These are phyloP conservation scores for Lochmaea crataegi DNA, from an alignment of 2,888 invertebrate genomes.

Conservation along the genomic window DNA sequence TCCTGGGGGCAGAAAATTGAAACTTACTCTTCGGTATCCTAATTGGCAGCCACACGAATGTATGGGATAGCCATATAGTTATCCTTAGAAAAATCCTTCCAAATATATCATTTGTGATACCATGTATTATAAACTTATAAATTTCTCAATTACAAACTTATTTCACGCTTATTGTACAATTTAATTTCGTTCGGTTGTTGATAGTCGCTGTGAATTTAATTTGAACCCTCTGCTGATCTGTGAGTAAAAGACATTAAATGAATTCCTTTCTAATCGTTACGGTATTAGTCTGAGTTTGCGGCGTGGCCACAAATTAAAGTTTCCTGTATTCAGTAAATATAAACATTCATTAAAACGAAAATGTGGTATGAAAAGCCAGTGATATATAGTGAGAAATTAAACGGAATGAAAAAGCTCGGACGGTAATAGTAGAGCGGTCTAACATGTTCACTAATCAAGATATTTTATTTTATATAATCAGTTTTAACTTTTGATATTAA, in stretches of 20 bases:
- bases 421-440: background rate
- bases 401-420: background rate
- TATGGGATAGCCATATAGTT: too few relatives aligned
- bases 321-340: background rate
- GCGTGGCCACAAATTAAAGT: background rate
- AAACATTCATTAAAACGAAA: background rate
- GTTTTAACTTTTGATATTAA: too few relatives aligned
- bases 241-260: background rate
- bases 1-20: too few relatives aligned
- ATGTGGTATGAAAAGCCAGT: background rate
- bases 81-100: too few relatives aligned
- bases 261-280: constrained; percentile 1
- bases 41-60: too few relatives aligned
- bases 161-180: background rate
- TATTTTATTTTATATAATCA: background rate
- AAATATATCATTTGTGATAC: background rate
- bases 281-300: constrained; percentile 4
- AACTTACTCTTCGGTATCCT: too few relatives aligned
- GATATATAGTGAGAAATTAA: background rate
- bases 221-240: background rate
- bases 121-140: background rate
- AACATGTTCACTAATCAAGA: background rate
- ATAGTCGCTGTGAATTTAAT: background rate
- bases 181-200: background rate
- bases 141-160: background rate